Base-by-base conservation (phyloP, 2,797 vertebrate species). In the Labeo calbasu region DNA sequence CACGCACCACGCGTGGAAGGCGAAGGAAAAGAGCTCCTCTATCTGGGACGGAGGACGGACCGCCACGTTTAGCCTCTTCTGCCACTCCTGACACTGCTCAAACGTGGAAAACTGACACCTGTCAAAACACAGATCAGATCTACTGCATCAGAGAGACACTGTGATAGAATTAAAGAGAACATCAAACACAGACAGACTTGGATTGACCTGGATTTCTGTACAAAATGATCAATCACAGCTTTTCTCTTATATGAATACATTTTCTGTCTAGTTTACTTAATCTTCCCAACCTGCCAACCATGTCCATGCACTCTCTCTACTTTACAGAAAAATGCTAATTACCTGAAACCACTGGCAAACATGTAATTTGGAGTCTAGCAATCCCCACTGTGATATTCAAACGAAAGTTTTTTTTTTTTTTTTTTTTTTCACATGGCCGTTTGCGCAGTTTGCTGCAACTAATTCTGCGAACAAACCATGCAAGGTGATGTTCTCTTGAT, bases 61-160 rank as follows among this genome's bases (percentile, higher is more conserved):
- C 1, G 92, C 95, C 1, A 86, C 92, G 50, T 93, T 96, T 83
- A 99, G 91, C 78, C 98, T 95, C 91, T 99, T 99, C 80, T 97
- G 91, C 98, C 98, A 99, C 70, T 98, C 98, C 91, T 99, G 98
- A 92, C 97, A 97, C 91, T 99, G 98, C 93, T 99, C 98, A 69
- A 97, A 97, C 19, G 96, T 97, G 88, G 96, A 96, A 84, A 99
- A 98, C 95, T 98, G 97, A 93, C 98, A 98, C 95, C 98, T 99
- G 92, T n/a, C 57, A 77, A 11, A 21, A 32, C 77, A 71, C 59
- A 51, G 85, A 0, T 23, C n/a, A 46, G 1, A 53, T 68, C 25
- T 14, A 51, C 40, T n/a, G 69, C 21, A 79, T 66, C 6, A 75
- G 66, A 71, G 28, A 63, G 17, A 48, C 9, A 75, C 65, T 25